Evolutionary conservation across 2,888 invertebrate species (phyloP), one percentile per base, ranked within the genome.

Genomic region (Prosopocoilus inquinatus): DNA sequence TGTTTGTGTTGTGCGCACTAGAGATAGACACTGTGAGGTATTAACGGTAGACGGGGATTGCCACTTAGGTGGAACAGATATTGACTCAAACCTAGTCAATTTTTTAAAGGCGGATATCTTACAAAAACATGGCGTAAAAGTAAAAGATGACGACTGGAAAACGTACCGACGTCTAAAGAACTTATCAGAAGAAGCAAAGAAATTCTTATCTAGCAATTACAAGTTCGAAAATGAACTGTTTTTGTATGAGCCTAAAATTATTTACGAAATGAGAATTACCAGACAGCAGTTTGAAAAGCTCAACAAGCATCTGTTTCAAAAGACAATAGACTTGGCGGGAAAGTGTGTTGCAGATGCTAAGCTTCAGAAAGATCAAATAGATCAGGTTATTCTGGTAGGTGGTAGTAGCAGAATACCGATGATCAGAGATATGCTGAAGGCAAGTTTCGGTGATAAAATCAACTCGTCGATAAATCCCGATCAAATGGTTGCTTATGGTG

Each of bases 401-500:
- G 70, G 70, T 12, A 64, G 67, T 0, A 66, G 68, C 0, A 57
- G 64, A 20, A 70, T 70, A 12, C 69, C 68, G 8, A 66, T 65
- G 60, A 52, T 71, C 8, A 59, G 63, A 32, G 32, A 61, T 43
- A 13, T 65, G 32, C 12, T 70, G 5, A 43, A 43, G 8, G 35
- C 59, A 1, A 64, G 59, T 50, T 69, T 70, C 55, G 55, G 53
- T 15, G 63, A 65, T 36, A 51, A 60, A 16, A 39, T 67, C 1
- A 63, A 60, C 44, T 59, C 54, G 5, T 58, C 63, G 12, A 11
- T 67, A 11, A 64, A 70, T 56, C 67, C 68, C 3, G 67, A 68
- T 43, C 67, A 68, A 59, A 66, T 65, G 15, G 65, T 69, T 4
- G 68, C 69, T 8, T 57, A 62, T 41, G 70, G 70, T n/a, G 69